These are phyloP conservation scores for Anser brachyrhynchus DNA, from an alignment of 2,113 vertebrate genomes.

Conservation along the genomic window DNA sequence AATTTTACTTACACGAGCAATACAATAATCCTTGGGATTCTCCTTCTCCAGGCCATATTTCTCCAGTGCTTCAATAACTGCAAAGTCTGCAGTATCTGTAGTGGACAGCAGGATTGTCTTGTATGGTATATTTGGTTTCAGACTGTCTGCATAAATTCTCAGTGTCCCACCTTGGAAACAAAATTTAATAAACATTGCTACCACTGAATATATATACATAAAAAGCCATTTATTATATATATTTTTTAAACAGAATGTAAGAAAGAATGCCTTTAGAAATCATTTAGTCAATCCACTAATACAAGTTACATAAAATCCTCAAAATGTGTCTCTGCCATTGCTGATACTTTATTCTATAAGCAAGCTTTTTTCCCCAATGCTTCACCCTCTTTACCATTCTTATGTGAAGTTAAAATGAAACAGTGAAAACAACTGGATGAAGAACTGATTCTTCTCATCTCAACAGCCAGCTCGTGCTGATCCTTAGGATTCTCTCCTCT, in stretches of 20 bases:
- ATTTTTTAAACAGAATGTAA: neutral
- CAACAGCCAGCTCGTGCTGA: neutral
- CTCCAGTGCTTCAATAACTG: constrained; percentile 94
- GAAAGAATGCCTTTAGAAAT: neutral
- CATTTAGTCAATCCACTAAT: neutral
- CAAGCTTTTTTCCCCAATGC: neutral
- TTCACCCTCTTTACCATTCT: neutral
- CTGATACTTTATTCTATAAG: neutral
- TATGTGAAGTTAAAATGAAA: neutral
- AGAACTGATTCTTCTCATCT: neutral
- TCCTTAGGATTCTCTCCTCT: neutral
- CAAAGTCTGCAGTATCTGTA: constrained; percentile 92
- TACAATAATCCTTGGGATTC: constrained; percentile 94
- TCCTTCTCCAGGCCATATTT: constrained; percentile 97
- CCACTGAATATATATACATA: neutral
- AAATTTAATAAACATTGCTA: neutral
- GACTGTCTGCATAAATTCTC: constrained; percentile 95
- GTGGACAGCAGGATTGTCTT: constrained; percentile 98
- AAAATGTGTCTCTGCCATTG: neutral
- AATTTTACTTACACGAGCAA: constrained; percentile 85
- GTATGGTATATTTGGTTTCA: constrained; percentile 97
- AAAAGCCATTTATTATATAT: neutral
- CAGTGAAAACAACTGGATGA: neutral
- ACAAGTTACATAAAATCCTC: neutral
- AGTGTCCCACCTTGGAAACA: constrained; percentile 88